Evolutionary conservation across 2,888 invertebrate species (phyloP), one percentile per base, ranked within the genome.

Genomic region (Lasioglossum leucozonium): DNA sequence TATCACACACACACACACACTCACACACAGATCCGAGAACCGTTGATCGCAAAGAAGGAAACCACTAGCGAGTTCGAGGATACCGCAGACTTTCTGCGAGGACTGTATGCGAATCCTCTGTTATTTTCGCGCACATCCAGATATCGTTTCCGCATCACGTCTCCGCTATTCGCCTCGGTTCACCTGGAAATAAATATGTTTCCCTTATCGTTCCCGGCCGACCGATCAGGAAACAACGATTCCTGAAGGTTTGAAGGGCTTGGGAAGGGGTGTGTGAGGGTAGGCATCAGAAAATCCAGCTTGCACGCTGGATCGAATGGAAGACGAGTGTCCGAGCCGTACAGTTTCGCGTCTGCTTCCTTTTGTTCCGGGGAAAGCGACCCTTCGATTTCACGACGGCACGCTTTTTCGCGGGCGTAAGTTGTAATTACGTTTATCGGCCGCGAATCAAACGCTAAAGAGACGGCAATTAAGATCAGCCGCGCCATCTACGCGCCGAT

Each of bases 81-180:
- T 40, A n/a, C 5, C n/a, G 40, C 40, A 40, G 18, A 85, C 78
- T 92, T 90, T 90, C 88, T 86, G 75, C 81, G 77, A 87, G 77
- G 92, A 92, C 91, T 93, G 93, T 93, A 93, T 87, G 69, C 88
- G 84, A 85, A 88, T 84, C 81, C 84, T 89, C 84, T 90, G 91
- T 92, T 92, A 92, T 93, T 92, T 89, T 89, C 91, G 88, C 91
- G 91, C 89, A 91, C 90, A 92, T 92, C 90, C 91, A 89, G 90
- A 93, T 94, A 93, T 93, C 92, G 92, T 92, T 94, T 94, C 91
- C 94, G 91, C 91, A 91, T 94, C 94, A 94, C 94, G 94, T 94
- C 92, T 92, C 81, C 85, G 90, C 93, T 92, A 94, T 94, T 94
- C 92, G 93, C 93, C 92, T 92, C 93, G 93, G 92, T 93, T 93